phyloP scores from a whole-genome alignment of 2,797 vertebrate species.

The Notolabrus celidotus region DNA sequence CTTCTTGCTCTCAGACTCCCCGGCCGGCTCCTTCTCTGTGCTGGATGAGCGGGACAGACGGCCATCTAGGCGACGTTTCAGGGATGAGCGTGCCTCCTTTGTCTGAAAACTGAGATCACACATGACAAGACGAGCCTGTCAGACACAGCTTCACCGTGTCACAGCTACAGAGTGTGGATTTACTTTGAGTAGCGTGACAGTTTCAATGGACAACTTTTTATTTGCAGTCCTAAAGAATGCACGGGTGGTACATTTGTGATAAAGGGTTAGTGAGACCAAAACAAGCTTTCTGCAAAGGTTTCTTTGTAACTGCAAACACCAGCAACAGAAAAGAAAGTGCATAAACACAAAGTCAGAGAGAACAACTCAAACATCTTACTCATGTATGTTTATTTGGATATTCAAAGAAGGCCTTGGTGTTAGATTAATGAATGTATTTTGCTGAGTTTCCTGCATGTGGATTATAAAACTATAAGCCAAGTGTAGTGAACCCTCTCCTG shows the following conservation, averaged over 20 bases:
- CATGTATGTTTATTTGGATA: no score
- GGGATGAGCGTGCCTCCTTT: conserved; percentile 90
- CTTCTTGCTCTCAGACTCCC: conserved; percentile 80
- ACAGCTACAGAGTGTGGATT: not conserved
- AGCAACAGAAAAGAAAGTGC: no score
- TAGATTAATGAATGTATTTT: no score
- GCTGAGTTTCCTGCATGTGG: no score
- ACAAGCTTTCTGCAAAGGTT: not conserved
- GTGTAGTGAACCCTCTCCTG: no score
- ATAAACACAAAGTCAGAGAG: no score
- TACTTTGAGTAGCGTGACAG: not conserved
- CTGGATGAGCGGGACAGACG: conserved; percentile 90
- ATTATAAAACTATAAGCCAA: no score
- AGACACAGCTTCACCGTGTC: not conserved
- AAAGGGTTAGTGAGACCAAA: no score
- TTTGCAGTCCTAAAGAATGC: no score
- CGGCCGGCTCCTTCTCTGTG: conserved; percentile 82
- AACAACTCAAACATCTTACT: no score
- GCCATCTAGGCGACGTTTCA: conserved; percentile 90
- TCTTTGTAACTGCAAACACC: not conserved
- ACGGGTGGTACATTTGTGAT: no score
- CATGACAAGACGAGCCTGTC: conserved; percentile 19
- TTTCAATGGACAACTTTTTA: conserved; percentile 89
- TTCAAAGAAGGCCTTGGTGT: no score
- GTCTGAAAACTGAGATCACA: conserved; percentile 88